Base-by-base conservation (phyloP, 2,797 vertebrate species). In the Eidolon dupreanum region DNA sequence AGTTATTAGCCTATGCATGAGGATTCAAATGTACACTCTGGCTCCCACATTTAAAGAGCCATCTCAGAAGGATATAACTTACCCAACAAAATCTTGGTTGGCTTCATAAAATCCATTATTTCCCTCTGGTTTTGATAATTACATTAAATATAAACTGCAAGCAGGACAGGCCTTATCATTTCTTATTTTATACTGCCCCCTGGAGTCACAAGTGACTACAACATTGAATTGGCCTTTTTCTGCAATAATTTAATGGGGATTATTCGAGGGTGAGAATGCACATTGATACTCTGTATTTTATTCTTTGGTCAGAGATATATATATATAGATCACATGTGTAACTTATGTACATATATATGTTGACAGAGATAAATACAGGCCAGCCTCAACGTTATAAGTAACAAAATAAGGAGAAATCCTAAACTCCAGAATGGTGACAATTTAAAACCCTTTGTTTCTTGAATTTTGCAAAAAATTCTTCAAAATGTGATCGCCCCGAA, bases 171-270 rank as follows among this genome's bases (percentile, higher is more conserved):
- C 10, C 97, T 98, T 81, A 49, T 41, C 61, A 97, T 97, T 99
- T 96, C 95, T 98, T 98, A 97, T 98, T 98, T n/a, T 15, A 5
- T 94, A 97, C 97, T 98, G 98, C 98, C 98, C 98, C 90, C 99
- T 98, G 57, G 96, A 97, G 99, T 84, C 70, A 74, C 95, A 84
- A 6, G 6, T 53, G 59, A 91, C 59, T n/a, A 97, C 84, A 93
- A 81, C 95, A 93, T 5, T 20, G 53, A 61, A 55, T 7, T 3
- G 19, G 6, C 8, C 5, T 51, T 59, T n/a, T 46, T 66, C 4
- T 7, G 31, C 61, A 95, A 41, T 53, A 33, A 78, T n/a, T 12
- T 66, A 24, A 77, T 5, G 24, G 12, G 13, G 53, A 84, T 93
- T 82, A 46, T 74, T 92, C 7, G 38, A 46, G 33, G 6, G 20